Conservation (phyloP, 2,113 vertebrate species). For the Dicaeum eximium region DNA sequence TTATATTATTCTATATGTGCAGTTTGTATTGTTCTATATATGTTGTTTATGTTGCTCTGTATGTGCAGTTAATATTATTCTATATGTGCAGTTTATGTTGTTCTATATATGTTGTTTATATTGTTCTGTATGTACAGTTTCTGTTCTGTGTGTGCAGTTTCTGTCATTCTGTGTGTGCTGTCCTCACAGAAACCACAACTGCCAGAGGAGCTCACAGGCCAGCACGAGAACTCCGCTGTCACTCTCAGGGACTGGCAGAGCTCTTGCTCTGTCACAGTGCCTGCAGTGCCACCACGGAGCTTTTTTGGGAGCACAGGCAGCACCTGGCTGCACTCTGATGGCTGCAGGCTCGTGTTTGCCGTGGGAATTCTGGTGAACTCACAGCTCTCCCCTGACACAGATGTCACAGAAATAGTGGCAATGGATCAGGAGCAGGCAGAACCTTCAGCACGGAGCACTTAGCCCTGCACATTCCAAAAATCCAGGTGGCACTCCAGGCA, state of each 20-base stretch:
- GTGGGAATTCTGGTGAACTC: not conserved
- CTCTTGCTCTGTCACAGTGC: not conserved
- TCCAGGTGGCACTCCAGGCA: not conserved
- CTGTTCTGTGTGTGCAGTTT: not conserved
- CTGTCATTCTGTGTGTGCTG: not conserved
- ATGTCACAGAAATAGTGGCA: not conserved
- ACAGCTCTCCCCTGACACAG: not conserved
- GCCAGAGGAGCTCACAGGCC: not conserved
- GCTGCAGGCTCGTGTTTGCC: not conserved
- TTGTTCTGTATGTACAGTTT: not conserved
- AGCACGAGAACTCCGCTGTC: not conserved
- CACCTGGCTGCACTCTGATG: not conserved
- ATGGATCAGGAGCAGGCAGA: not conserved
- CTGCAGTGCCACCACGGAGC: not conserved
- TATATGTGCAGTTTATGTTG: fast-evolving
- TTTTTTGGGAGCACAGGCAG: not conserved
- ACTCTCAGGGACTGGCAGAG: not conserved
- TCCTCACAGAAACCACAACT: not conserved
- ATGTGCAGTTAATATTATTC: no score
- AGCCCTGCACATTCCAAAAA: not conserved
- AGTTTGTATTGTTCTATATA: not conserved
- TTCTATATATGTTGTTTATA: fast-evolving
- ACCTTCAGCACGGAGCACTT: not conserved
- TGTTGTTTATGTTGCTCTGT: no score
- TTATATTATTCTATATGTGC: not conserved